Percentiles rank a stretch among this genome's conserved stretches.
These are phyloP conservation scores for Crenuchus spilurus DNA, from an alignment of 2,797 vertebrate species.

Conservation along the genomic window DNA sequence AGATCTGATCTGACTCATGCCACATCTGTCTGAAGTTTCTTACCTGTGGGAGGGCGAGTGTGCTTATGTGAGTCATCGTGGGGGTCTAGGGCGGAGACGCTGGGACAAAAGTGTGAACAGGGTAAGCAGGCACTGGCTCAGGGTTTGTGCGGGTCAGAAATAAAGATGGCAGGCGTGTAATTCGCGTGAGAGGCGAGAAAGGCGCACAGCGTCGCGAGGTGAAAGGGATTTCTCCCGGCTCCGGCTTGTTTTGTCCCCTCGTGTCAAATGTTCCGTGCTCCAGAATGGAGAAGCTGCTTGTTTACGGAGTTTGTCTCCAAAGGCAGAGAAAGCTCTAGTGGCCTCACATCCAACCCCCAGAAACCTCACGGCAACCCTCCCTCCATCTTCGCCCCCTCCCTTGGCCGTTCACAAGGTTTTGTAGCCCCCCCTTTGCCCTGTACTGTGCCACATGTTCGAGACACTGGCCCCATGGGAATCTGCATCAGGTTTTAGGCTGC, in stretches of 20 bases:
- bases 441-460: constrained; percentile 71
- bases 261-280: constrained; percentile 77
- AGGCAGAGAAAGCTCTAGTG: constrained; percentile 57
- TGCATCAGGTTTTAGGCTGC: constrained; percentile 81
- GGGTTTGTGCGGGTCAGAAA: constrained; percentile 67
- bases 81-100: constrained; percentile 11
- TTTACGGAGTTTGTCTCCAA: constrained; percentile 73
- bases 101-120: constrained; percentile 36
- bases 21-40: constrained; percentile 45
- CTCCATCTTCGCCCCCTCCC: constrained; percentile 52
- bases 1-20: constrained; percentile 44
- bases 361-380: constrained; percentile 49
- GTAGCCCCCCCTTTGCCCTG: constrained; percentile 46
- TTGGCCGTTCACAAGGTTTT: constrained; percentile 54
- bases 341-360: constrained; percentile 54
- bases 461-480: constrained; percentile 84
- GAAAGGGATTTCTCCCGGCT: constrained; percentile 90
- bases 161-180: constrained; percentile 79
- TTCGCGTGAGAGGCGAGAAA: constrained; percentile 69
- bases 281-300: constrained; percentile 63
- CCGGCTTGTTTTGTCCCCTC: constrained; percentile 82
- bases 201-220: constrained; percentile 86
- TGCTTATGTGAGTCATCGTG: constrained; percentile 1
- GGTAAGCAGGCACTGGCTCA: constrained; percentile 49
- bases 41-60: constrained; percentile 38